Evolutionary conservation across 2,888 invertebrate species (phyloP), one percentile per base, ranked within the genome.

Genomic region (Fragum sueziense): DNA sequence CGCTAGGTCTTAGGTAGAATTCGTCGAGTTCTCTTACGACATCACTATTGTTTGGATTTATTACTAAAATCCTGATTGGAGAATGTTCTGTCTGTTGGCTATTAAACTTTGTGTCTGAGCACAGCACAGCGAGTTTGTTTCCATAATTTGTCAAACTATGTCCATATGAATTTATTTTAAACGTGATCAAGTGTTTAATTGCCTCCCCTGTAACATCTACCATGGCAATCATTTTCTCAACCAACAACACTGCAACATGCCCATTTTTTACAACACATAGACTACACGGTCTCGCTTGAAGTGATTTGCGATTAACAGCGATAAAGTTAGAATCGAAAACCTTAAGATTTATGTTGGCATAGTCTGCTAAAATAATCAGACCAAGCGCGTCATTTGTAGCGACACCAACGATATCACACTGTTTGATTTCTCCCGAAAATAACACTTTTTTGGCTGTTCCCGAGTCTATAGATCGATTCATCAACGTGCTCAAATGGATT

Each of bases 211-310:
- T 33, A 1, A 62, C 22, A 17, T 34, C 22, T 4, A 34, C 14
- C 31, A 62, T 62, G n/a, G 9, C 20, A 3, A 62, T n/a, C 6
- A n/a, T n/a, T 14, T 62, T 62, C 14, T 62, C 62, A 0, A 33
- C 62, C 62, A 62, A 3, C 34, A 62, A 62, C 17, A 62, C 62
- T 33, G 62, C 62, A 62, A 34, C 29, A 14, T 62, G 33, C 2
- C 29, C 29, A 62, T 2, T n/a, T 6, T n/a, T 34, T 34, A 34
- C 0, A n/a, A 11, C 29, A 29, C 62, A 62, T 7, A 62, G 9
- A 34, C 62, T n/a, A 29, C 33, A 33, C 2, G 62, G 62, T 7
- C 22, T 62, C 9, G 33, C 14, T n/a, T 27, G 1, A 17, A 62
- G 34, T 22, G 33, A n/a, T n/a, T 33, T 62, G 20, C 34, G 62